Evolutionary conservation across 2,797 vertebrate genomes (phyloP), one percentile per base, ranked within the genome.

Genomic region (Linurgus olivaceus): DNA sequence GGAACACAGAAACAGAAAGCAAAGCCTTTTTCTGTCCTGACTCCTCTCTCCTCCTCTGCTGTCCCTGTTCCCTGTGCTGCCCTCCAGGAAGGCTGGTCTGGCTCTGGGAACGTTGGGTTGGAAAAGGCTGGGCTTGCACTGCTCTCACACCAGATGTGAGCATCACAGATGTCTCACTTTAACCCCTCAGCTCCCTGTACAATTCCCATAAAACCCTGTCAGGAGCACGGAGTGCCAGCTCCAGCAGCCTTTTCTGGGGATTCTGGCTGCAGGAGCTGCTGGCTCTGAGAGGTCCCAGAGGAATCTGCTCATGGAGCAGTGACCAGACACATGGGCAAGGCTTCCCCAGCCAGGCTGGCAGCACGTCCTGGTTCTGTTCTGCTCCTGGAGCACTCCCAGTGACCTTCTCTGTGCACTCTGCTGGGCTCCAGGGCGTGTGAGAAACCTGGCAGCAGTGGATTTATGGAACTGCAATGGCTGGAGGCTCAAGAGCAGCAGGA

Each of bases 51-150:
- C 3, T 91, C 11, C 25, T 83, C 10, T 65, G 3, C 9, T 5
- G 18, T 8, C 2, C 9, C 6, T 55, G 55, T 76, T 33, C 6
- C 11, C 37, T 23, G 55, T 40, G 52, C 48, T 79, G 55, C 68
- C 13, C 19, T 14, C 0, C 25, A 14, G 25, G 20, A 51, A 9
- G 54, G 37, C 11, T 76, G 31, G 0, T n/a, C n/a, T 61, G 2
- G 0, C 28, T 37, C 19, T 14, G 37, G 26, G 17, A 25, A 29
- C 10, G 2, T 0, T 9, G 8, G 17, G 0, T 25, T 35, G 68
- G 35, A 29, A 58, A 65, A 57, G 21, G 16, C 58, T 73, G 58
- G 37, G 1, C 6, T 38, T 51, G 31, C 28, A 5, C 35, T 42
- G 44, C 54, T 38, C 37, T 45, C 24, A 23, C 21, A 17, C 11